These are phyloP conservation scores for Centruroides sculpturatus DNA, from an alignment of 1,140 invertebrate genomes.

Conservation along the genomic window DNA sequence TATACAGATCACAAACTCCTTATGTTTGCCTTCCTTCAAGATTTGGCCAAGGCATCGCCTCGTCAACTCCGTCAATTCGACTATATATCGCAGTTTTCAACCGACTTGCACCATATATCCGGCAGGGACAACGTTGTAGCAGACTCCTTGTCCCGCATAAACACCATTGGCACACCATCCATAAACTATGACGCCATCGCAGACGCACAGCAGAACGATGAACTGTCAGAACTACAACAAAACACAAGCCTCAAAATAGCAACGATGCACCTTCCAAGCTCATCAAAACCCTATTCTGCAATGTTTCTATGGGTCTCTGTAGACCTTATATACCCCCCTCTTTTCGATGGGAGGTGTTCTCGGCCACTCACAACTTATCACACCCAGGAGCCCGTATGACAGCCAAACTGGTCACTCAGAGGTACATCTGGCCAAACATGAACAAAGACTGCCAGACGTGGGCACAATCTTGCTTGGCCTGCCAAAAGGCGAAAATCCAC, in stretches of 20 bases:
- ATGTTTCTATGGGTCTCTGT: neutral
- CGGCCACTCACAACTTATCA: constrained; percentile 2
- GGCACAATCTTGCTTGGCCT: neutral
- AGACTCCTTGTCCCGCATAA: too few species aligned
- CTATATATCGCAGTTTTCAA: constrained; percentile 26
- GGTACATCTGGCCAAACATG: constrained; percentile 11
- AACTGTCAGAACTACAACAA: too few species aligned
- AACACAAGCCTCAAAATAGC: neutral
- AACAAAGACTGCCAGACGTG: constrained; percentile 1
- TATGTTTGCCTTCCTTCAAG: constrained; percentile 13
- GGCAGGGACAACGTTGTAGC: too few species aligned
- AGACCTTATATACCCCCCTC: constrained; percentile 1
- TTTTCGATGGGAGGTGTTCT: constrained; percentile 1
- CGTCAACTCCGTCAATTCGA: constrained; percentile 20
- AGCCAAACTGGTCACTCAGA: constrained; percentile 1
- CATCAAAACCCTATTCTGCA: neutral
- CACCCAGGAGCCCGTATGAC: constrained; percentile 1
- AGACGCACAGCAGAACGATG: too few species aligned
- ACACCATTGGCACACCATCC: too few species aligned
- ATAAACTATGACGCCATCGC: too few species aligned
- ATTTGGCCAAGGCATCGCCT: constrained; percentile 3
- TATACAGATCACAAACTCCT: constrained; percentile 20
- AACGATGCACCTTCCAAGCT: neutral
- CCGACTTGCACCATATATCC: too few species aligned
- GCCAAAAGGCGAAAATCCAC: constrained; percentile 9